phyloP scores from a whole-genome alignment of 2,113 vertebrate genomes.

The Oreotragus oreotragus region DNA sequence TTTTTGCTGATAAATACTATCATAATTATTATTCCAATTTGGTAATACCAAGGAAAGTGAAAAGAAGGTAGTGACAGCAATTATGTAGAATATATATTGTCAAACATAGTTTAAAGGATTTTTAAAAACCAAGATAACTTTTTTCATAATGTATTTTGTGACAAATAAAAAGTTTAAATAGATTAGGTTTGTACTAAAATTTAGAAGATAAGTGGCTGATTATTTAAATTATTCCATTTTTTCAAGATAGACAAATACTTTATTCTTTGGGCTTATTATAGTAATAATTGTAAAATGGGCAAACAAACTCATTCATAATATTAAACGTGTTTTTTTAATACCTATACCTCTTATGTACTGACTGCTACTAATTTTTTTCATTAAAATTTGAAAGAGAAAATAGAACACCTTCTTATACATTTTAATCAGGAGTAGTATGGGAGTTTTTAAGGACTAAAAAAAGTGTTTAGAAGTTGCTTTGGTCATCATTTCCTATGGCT shows the following conservation, averaged over 20 bases:
- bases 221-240: neutral
- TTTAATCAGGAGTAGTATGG: slow-evolving; percentile 19
- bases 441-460: slow-evolving; percentile 60
- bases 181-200: neutral
- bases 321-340: slow-evolving; percentile 37
- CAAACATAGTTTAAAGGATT: neutral
- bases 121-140: neutral
- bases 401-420: slow-evolving; percentile 39
- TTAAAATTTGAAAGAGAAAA: slow-evolving; percentile 46
- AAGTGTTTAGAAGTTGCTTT: slow-evolving; percentile 54
- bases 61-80: neutral
- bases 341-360: slow-evolving; percentile 17
- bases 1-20: neutral
- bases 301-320: neutral
- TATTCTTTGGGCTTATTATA: neutral
- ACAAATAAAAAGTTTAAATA: neutral
- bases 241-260: neutral
- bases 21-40: neutral
- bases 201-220: neutral
- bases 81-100: neutral
- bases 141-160: neutral
- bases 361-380: slow-evolving; percentile 56
- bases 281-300: neutral
- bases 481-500: slow-evolving; percentile 54
- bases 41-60: neutral